phyloP scores from a whole-genome alignment of 2,888 invertebrate genomes.

The Thereva unica region DNA sequence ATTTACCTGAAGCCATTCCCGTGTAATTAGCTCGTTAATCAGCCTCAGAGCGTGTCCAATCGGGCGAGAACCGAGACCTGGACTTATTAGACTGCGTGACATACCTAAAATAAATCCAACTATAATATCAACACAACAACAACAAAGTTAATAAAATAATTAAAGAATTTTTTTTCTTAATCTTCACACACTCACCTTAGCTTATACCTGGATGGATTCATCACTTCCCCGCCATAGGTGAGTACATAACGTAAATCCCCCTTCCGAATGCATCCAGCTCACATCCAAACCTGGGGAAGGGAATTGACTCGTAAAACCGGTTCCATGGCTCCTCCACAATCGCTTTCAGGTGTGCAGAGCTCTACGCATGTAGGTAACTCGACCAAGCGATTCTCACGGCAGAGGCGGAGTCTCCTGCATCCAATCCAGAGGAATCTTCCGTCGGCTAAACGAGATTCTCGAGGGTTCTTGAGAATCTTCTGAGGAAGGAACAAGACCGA shows the following conservation, averaged over 20 bases:
- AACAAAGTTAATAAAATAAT: slow-evolving; percentile 38
- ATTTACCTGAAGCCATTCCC: background rate
- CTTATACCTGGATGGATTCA: slow-evolving; percentile 9
- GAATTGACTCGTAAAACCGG: slow-evolving; percentile 9
- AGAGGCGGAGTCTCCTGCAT: slow-evolving; percentile 20
- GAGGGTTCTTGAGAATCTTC: background rate
- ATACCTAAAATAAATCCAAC: slow-evolving; percentile 10
- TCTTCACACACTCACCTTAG: background rate
- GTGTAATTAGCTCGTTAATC: slow-evolving; percentile 35
- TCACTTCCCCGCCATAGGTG: slow-evolving; percentile 1
- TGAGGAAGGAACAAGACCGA: background rate
- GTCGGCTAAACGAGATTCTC: slow-evolving; percentile 9
- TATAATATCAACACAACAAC: background rate
- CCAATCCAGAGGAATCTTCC: slow-evolving; percentile 11
- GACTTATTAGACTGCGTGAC: slow-evolving; percentile 23
- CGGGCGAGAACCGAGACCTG: slow-evolving; percentile 16
- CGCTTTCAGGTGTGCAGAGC: background rate
- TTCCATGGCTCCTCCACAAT: slow-evolving; percentile 1
- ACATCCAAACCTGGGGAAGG: background rate
- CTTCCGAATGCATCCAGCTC: slow-evolving; percentile 3
- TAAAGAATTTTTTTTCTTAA: slow-evolving; percentile 32
- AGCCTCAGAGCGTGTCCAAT: slow-evolving; percentile 31
- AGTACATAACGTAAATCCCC: background rate
- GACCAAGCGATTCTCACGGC: background rate
- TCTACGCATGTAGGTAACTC: slow-evolving; percentile 9